Evolutionary conservation across 2,113 vertebrate genomes (phyloP).

Genomic region (Etia nguti): DNA sequence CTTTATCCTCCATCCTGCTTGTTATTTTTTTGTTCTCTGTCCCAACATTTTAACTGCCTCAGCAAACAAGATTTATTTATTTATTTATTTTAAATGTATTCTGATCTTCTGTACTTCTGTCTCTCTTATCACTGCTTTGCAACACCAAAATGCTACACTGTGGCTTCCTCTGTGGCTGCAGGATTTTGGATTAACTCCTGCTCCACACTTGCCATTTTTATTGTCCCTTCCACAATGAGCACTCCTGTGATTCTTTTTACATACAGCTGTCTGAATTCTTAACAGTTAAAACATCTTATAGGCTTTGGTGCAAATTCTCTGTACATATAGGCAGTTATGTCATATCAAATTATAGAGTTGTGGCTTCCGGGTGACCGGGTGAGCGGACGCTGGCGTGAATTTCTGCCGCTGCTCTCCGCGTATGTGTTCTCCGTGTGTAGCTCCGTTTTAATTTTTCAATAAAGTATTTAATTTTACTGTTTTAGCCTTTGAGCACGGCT

Average conservation of each 20-base stretch:
- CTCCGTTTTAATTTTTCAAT: too few species aligned
- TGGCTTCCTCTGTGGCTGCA: not conserved
- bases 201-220: not conserved
- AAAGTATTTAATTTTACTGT: too few species aligned
- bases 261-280: not conserved
- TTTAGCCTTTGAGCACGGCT: too few species aligned
- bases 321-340: not conserved
- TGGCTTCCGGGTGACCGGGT: too few species aligned
- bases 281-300: not conserved
- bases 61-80: not conserved
- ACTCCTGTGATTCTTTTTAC: not conserved
- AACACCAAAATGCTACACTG: not conserved
- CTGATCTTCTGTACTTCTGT: not conserved
- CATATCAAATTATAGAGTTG: not conserved
- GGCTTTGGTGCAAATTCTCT: not conserved
- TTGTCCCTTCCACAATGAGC: not conserved
- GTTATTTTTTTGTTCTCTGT: too few species aligned
- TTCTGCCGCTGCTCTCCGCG: too few species aligned
- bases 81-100: not conserved
- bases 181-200: not conserved
- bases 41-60: too few species aligned
- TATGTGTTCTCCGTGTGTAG: too few species aligned
- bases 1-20: too few species aligned
- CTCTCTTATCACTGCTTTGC: not conserved
- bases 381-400: too few species aligned